Base-by-base conservation (phyloP, 2,888 invertebrate species). In the Diploptera punctata region DNA sequence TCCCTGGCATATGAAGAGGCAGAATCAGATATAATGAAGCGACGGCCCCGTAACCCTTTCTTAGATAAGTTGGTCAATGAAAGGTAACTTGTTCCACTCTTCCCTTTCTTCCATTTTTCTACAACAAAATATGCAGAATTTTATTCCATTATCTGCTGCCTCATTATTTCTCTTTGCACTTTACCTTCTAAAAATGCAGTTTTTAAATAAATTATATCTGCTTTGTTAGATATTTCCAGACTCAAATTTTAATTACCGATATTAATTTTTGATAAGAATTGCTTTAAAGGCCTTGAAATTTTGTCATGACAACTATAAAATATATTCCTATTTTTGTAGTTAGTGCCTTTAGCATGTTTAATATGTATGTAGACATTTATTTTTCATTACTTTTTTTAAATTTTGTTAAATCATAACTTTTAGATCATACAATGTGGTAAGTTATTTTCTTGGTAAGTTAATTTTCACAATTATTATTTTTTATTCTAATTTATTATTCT, bases 1-100 rank as follows among this genome's bases (percentile, higher is more conserved):
- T 86, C 87, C 61, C 81, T 87, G 75, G 86, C 87, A 68, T 87
- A 87, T 77, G 87, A 87, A 79, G 82, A 83, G 77, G 84, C 86
- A 33, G 87, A 87, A 78, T 83, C 83, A 68, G 87, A 87, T 81
- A 87, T 87, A 79, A 87, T 87, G 87, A 86, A 86, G 78, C 80
- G 86, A 73, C 81, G 82, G 74, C 86, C 87, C 31, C 81, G 87
- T 77, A 84, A 87, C 77, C 85, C 86, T 13, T 77, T 80, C 76
- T 81, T 81, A 68, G 87, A 87, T 79, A 86, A 86, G 79, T 83
- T 87, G 75, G 87, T 87, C 75, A 87, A 87, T 77, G 84, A 82
- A 79, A 85, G 87, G 84, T 85, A 75, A 65, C 65, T 60, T 29
- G 31, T 31, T 60, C 60, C 18, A 31, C 13, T 21, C 19, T 54